Percentiles rank a stretch among this genome's conserved stretches.
Evolutionary conservation across 2,888 invertebrate species (phyloP).

Genomic region (Eupithecia pulchellata): DNA sequence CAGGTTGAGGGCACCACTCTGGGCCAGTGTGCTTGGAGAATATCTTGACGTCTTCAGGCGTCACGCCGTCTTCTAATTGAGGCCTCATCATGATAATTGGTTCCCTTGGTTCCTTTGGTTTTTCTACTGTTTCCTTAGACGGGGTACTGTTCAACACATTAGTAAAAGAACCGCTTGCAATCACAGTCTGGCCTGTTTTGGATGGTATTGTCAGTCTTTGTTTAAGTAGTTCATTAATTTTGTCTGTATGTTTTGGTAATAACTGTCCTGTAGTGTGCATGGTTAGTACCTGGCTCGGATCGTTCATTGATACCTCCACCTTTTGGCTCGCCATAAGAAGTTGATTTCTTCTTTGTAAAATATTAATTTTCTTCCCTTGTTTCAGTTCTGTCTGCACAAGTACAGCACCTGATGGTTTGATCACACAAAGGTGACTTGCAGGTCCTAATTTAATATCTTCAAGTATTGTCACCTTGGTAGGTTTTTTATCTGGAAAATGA

Average conservation of each 20-base stretch:
- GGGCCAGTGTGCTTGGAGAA: conserved; percentile 59
- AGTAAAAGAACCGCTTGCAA: neutral
- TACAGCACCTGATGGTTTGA: neutral
- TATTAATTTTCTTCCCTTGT: conserved; percentile 5
- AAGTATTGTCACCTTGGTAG: conserved; percentile 21
- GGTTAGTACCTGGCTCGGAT: neutral
- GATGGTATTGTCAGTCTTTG: neutral
- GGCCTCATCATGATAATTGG: neutral
- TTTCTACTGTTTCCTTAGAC: neutral
- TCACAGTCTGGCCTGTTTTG: neutral
- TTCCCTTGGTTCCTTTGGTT: neutral
- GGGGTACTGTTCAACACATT: neutral
- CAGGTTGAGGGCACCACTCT: conserved; percentile 59
- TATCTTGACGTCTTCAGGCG: conserved; percentile 47
- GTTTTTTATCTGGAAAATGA: conserved; percentile 19
- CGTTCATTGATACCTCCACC: neutral
- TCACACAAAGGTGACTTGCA: neutral
- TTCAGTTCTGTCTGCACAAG: conserved; percentile 4
- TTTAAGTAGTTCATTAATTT: neutral
- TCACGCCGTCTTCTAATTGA: neutral
- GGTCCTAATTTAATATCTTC: conserved; percentile 26
- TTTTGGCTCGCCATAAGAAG: neutral
- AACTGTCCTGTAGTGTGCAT: neutral
- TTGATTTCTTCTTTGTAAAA: conserved; percentile 8
- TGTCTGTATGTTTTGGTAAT: neutral